A percentile compares a stretch with the other conserved stretches of the same genome.
These are phyloP conservation scores for Gallirallus australis DNA, from an alignment of 2,797 vertebrate species.

Conservation along the genomic window DNA sequence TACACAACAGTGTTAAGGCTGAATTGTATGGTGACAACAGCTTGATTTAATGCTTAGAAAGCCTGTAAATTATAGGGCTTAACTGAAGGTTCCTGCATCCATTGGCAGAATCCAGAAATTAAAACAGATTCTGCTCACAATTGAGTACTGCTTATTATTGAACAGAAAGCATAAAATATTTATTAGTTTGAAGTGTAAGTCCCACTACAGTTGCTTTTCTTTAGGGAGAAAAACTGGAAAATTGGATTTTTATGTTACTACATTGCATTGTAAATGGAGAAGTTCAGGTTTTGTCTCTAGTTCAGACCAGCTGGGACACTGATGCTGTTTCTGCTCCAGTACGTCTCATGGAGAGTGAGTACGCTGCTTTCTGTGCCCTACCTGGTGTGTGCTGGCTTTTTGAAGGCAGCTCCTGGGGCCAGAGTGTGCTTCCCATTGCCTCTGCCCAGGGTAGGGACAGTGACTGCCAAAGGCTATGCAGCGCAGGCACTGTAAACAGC, in stretches of 20 bases:
- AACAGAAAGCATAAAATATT: not conserved
- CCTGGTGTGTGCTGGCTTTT: not conserved
- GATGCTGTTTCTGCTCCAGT: not conserved
- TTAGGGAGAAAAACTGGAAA: not conserved
- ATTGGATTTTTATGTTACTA: not conserved
- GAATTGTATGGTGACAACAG: not conserved
- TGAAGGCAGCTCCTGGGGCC: not conserved
- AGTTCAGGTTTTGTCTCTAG: not conserved
- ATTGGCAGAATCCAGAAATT: not conserved
- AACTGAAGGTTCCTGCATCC: not conserved
- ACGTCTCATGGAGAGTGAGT: not conserved
- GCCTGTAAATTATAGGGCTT: not conserved
- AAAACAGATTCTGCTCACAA: not conserved
- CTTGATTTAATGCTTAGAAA: constrained; percentile 8
- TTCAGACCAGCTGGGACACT: not conserved
- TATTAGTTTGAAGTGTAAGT: not conserved
- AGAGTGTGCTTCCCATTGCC: not conserved
- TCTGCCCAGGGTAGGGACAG: not conserved
- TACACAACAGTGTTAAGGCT: constrained; percentile 2
- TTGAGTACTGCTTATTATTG: not conserved
- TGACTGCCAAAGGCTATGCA: not conserved
- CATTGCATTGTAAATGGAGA: not conserved
- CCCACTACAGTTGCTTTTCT: not conserved
- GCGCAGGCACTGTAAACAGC: not conserved
- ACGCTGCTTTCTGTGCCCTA: not conserved